Base-by-base conservation (phyloP, 92 coral and sea anemone genomes). In the Porites cylindrica region DNA sequence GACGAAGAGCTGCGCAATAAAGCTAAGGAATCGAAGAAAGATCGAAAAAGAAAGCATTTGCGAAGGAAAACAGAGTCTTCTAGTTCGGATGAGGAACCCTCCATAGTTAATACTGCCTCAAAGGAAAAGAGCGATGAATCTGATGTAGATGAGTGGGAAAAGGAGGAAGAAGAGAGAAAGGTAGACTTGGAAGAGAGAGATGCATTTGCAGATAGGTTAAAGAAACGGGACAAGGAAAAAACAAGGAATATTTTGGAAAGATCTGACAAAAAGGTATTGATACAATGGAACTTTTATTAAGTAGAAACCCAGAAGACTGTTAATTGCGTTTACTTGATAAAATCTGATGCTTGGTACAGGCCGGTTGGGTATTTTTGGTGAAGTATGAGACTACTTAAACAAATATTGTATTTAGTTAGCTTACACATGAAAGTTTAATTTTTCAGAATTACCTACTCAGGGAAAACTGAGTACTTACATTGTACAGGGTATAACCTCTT, bases 131-230 rank as follows among this genome's bases (percentile, higher is more conserved):
- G 23, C 10, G 91, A 82, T 1, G 95, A 94, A 18, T 92, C 95
- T 1, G 96, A 94, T 38, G 79, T 88, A 18, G 99, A 97, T 78
- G 99, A 97, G 72, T 97, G 98, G 98, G 99, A 93, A 66, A 93
- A 83, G 62, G 96, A 83, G 21, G 99, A 97, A 69, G 85, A 91
- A 78, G 96, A 95, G 64, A 77, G 97, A 38, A 73, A 60, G 75
- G 85, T 85, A 79, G 99, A 97, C 84, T 77, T 93, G 75, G 97
- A 90, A 53, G 98, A 97, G 78, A 88, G 99, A 80, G 99, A 97
- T 90, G 99, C 97, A 7, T 97, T 97, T 91, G 98, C 99, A 10
- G 94, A 91, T 67, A 91, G 99, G 74, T 70, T 97, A 81, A 93
- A 90, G 66, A 86, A 90, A 53, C 91, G 94, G 76, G 99, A 97